Evolutionary conservation across 2,113 vertebrate genomes (phyloP), one percentile per base, ranked within the genome.

Genomic region (Lophochroa leadbeateri): DNA sequence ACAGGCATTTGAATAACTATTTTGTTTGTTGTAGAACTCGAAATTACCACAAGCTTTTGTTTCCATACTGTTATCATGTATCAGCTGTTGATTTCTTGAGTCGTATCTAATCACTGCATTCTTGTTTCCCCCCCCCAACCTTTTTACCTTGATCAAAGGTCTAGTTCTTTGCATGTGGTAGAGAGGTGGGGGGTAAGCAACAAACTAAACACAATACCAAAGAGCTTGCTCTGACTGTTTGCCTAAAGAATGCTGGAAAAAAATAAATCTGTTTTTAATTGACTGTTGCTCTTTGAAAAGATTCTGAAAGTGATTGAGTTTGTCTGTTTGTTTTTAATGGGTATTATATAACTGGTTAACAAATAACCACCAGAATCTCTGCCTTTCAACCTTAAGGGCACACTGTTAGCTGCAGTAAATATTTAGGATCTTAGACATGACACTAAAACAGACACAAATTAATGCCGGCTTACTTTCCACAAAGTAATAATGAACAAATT

Each of bases 371-470:
- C 39, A 76, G 39, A 65, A 61, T 72, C 33, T 68, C 91, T 89
- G 89, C 52, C 78, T 92, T 96, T 96, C 95, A 91, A 85, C 67
- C 67, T 94, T 91, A 95, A 91, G 74, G 31, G 31, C 23, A 31
- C 78, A 29, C 23, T 55, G 0, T 63, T 69, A 39, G 7, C 57
- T 77, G n/a, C 19, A 74, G 61, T 67, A 84, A 82, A 60, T 82
- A 68, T 8, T 77, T 58, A 75, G 23, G n/a, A 46, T 13, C 47
- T 50, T 39, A 82, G 33, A 33, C 8, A 10, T 52, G 43, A 44
- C 10, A 11, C 11, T 76, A 24, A 82, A 91, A 55, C 3, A 3
- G 8, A 46, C 17, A 27, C 17, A 84, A 39, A 47, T 49, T 25
- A 49, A 52, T 88, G 71, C 6, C 57, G 41, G 9, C 9, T 92